Evolutionary conservation across 1,140 invertebrate species (phyloP), one percentile per base, ranked within the genome.

Genomic region (Drosophila repleta): DNA sequence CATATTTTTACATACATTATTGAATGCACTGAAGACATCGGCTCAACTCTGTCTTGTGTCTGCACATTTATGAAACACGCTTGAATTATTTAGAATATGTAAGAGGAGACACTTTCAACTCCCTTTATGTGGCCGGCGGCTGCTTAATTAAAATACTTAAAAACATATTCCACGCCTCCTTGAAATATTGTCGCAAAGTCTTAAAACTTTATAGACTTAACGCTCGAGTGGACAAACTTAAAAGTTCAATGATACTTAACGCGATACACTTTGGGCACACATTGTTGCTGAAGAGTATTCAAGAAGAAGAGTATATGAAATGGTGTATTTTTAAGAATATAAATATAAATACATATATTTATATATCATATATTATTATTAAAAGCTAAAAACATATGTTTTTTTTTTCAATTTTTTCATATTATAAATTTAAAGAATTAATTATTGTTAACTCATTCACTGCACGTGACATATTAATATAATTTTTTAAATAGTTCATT

Each of bases 1-100:
- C 53, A 85, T 65, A 73, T 80, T 85, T 84, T 85, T 67, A 61
- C 80, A 84, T 79, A 63, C 76, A 79, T 85, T 85, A 80, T 80
- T 85, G 60, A 80, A 80, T 74, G 51, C 56, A 70, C 17, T 43
- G n/a, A 11, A 43, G 20, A 62, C 49, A 62, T 39, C 46, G 10
- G 13, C 46, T 32, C 29, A 62, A 51, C 15, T 45, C 15, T 45
- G 20, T 41, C 21, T 56, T 45, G 24, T 45, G 20, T 41, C 21
- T 56, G 24, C 15, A 39, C n/a, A 41, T 55, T 55, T 11, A 15
- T 55, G 37, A 43, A 43, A 43, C 7, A 39, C 4, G 13, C 37
- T n/a, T 29, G 41, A 45, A 57, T 45, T 57, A 45, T 45, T 29
- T 18, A 57, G 10, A 20, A 13, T 17, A 20, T 18, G 15, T 57